These are phyloP conservation scores for Monopis laevigella DNA, from an alignment of 2,888 invertebrate species.

Conservation along the genomic window DNA sequence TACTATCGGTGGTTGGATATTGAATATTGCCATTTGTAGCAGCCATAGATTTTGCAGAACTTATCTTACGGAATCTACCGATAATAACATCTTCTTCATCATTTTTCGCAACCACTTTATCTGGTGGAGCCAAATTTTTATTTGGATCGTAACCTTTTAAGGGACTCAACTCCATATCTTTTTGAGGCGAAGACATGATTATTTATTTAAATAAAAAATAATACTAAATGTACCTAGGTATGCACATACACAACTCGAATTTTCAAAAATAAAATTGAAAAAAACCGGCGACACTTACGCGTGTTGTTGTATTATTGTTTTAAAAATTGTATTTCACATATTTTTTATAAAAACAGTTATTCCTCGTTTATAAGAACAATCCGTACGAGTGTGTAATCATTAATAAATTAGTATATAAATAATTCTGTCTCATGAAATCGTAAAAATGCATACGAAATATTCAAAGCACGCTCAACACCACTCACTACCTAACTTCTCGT, in stretches of 20 bases:
- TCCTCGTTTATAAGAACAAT: too few relatives aligned
- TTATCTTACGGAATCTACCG: constrained; percentile 59
- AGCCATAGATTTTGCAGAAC: constrained; percentile 63
- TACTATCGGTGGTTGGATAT: constrained; percentile 42
- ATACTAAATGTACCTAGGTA: too few relatives aligned
- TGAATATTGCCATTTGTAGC: constrained; percentile 60
- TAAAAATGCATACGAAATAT: constrained; percentile 15
- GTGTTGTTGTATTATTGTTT: too few relatives aligned
- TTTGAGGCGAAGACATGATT: constrained; percentile 30
- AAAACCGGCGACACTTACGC: too few relatives aligned
- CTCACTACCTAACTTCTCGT: neutral
- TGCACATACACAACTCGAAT: too few relatives aligned
- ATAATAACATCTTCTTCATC: constrained; percentile 54
- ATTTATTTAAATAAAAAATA: too few relatives aligned
- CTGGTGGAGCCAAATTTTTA: constrained; percentile 3
- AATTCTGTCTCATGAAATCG: constrained; percentile 21
- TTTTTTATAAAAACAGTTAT: too few relatives aligned
- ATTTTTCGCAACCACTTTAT: neutral
- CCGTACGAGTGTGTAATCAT: too few relatives aligned
- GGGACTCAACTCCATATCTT: constrained; percentile 53
- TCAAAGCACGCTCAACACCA: constrained; percentile 23
- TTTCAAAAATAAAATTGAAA: too few relatives aligned
- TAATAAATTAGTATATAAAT: neutral
- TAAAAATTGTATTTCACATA: too few relatives aligned
- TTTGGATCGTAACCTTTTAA: constrained; percentile 34